phyloP scores from a whole-genome alignment of 2,888 invertebrate species.

The Agrilus cyanescens region DNA sequence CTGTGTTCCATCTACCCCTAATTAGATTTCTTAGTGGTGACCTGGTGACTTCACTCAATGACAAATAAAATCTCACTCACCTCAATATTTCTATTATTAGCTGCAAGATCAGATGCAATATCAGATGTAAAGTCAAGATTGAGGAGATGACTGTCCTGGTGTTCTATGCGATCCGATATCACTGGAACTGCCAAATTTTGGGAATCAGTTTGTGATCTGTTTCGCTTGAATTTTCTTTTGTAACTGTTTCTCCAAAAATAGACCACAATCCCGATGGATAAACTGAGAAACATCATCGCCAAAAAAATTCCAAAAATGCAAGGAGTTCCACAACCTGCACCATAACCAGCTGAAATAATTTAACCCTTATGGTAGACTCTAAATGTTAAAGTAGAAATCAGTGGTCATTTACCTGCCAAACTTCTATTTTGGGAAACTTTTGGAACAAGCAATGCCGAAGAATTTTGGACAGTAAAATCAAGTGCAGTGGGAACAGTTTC shows the following conservation, averaged over 20 bases:
- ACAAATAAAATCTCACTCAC: too few species aligned
- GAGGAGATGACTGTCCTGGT: too few species aligned
- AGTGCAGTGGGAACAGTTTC: conserved; percentile 7
- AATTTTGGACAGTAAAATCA: background rate
- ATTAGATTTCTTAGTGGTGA: too few species aligned
- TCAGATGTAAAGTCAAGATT: too few species aligned
- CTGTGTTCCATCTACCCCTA: too few species aligned
- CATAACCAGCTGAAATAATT: conserved; percentile 19
- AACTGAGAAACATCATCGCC: conserved; percentile 31
- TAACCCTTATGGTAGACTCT: too few species aligned
- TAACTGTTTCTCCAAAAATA: conserved; percentile 24
- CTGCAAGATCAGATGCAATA: too few species aligned
- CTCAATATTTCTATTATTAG: too few species aligned
- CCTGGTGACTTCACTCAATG: too few species aligned
- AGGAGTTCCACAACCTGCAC: conserved; percentile 34
- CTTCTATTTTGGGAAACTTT: background rate
- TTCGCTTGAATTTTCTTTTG: conserved; percentile 8
- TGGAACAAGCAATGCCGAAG: background rate
- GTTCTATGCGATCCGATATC: background rate
- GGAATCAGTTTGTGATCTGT: conserved; percentile 26
- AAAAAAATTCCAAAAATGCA: conserved; percentile 37
- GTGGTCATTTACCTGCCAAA: background rate
- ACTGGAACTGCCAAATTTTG: conserved; percentile 28
- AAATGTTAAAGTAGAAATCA: background rate
- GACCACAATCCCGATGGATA: conserved; percentile 24